These are phyloP conservation scores for Epizoanthus rinbou DNA, from an alignment of 92 coral and sea anemone species.

Conservation along the genomic window DNA sequence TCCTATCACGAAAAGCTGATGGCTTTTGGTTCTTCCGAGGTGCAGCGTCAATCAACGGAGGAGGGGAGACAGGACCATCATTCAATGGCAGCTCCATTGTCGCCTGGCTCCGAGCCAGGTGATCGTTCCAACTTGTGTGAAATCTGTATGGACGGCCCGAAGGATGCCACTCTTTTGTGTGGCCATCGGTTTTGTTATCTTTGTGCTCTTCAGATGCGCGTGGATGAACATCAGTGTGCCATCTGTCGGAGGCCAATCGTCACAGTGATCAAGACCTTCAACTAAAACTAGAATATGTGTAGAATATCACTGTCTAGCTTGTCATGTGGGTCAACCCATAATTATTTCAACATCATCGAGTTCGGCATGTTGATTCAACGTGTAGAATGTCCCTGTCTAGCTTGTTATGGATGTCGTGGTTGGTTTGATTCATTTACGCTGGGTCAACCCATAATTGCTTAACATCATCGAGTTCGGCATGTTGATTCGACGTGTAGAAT, in stretches of 20 bases:
- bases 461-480: too few relatives aligned
- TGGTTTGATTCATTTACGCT: too few relatives aligned
- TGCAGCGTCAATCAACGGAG: background rate
- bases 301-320: too few relatives aligned
- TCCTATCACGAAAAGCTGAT: conserved; percentile 5
- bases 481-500: too few relatives aligned
- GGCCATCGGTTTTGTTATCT: conserved; percentile 67
- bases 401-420: too few relatives aligned
- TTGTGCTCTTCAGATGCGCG: conserved; percentile 70
- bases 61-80: background rate
- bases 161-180: conserved; percentile 66
- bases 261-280: conserved; percentile 70
- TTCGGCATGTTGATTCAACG: too few relatives aligned
- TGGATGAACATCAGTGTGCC: conserved; percentile 66
- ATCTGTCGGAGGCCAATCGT: conserved; percentile 64
- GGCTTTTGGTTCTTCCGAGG: background rate
- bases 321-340: too few relatives aligned
- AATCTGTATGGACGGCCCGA: conserved; percentile 68
- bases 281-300: conserved; percentile 16
- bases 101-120: background rate
- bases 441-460: too few relatives aligned
- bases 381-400: too few relatives aligned
- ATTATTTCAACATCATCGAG: too few relatives aligned
- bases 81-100: conserved; percentile 6
- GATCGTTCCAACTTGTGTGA: conserved; percentile 45